phyloP scores from a whole-genome alignment of 2,888 invertebrate genomes.

The Pristionchus maxplancki region DNA sequence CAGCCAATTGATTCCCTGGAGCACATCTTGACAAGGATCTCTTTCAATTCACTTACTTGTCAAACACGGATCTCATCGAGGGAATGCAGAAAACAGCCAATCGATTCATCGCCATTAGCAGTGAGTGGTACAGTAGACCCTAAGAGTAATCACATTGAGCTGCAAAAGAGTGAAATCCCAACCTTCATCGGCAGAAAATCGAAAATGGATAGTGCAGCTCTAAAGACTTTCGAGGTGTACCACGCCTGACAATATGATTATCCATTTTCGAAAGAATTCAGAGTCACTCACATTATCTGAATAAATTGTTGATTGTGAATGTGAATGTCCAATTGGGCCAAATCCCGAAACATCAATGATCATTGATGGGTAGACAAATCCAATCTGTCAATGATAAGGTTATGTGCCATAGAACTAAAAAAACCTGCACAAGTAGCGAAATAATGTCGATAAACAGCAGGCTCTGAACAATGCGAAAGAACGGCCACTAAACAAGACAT shows the following conservation, averaged over 20 bases:
- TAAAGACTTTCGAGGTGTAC: background rate
- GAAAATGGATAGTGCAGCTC: background rate
- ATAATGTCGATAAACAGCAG: background rate
- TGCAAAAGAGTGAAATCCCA: no score
- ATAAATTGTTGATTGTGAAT: background rate
- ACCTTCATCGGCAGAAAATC: background rate
- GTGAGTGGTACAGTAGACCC: background rate
- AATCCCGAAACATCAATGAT: background rate
- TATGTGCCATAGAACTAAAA: no score
- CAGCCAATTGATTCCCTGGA: background rate
- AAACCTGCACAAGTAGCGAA: background rate
- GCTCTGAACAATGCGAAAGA: background rate
- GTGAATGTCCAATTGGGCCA: background rate
- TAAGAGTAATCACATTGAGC: background rate
- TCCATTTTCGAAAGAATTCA: background rate
- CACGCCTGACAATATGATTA: background rate
- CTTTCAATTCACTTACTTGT: background rate
- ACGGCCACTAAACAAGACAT: background rate
- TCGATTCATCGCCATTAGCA: background rate
- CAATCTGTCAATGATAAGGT: background rate
- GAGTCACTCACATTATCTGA: background rate
- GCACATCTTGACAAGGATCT: background rate
- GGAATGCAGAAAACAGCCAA: background rate
- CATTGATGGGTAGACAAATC: background rate
- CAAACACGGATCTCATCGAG: background rate